Conservation (phyloP, 2,113 vertebrate genomes). For the Indicator indicator region DNA sequence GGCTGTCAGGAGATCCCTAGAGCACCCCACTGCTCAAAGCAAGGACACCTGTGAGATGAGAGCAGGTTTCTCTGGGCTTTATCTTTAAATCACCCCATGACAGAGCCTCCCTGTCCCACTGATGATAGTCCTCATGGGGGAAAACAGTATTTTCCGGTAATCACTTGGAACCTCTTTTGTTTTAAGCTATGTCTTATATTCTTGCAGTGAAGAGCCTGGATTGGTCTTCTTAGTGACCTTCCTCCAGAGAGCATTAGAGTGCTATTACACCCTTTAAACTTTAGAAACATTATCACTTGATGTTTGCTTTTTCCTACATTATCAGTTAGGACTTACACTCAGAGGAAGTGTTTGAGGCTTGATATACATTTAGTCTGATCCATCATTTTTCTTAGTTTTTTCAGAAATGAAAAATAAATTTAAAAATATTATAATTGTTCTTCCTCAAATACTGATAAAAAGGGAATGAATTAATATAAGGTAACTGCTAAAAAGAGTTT, state of each 20-base stretch:
- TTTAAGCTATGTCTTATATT: neutral
- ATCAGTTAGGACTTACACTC: neutral
- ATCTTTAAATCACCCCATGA: neutral
- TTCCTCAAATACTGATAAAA: neutral
- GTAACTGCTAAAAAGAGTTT: neutral
- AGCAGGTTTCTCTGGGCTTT: neutral
- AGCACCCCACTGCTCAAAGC: neutral
- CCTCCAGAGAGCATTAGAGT: neutral
- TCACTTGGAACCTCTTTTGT: neutral
- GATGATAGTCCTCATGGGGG: accelerated
- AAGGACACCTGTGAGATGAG: neutral
- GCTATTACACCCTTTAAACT: neutral
- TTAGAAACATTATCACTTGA: accelerated
- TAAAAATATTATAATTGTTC: neutral
- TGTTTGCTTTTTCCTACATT: neutral
- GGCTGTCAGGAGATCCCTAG: neutral
- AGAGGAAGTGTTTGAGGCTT: neutral
- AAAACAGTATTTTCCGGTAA: neutral
- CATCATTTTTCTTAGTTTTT: neutral
- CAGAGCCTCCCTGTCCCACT: neutral
- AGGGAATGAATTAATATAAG: neutral
- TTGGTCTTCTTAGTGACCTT: neutral
- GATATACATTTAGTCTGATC: neutral
- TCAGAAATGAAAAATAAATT: neutral
- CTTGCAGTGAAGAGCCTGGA: neutral